A percentile compares a stretch with the other conserved stretches of the same genome.
Conservation (phyloP, 2,797 vertebrate species). For the Tinamus major region DNA sequence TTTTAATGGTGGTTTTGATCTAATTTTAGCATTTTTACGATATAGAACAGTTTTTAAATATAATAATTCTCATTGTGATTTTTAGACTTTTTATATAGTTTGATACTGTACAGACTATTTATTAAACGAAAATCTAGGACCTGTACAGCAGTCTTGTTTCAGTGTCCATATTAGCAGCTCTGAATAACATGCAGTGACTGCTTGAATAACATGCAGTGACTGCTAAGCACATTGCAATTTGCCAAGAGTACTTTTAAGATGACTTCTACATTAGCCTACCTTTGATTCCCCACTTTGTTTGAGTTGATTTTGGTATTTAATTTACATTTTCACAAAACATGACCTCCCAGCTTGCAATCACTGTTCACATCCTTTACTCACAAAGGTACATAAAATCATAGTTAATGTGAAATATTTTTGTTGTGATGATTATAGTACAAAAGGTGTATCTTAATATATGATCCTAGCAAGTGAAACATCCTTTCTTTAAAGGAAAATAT, state of each 20-base stretch:
- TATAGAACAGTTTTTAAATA: constrained; percentile 54
- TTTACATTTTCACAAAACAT: constrained; percentile 44
- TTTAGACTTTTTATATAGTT: constrained; percentile 78
- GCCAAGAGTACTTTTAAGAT: not conserved
- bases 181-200: not conserved
- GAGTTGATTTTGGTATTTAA: not conserved
- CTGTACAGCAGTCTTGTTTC: constrained; percentile 50
- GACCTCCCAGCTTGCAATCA: constrained; percentile 36
- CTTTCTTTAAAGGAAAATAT: not conserved
- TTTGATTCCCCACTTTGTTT: constrained; percentile 25
- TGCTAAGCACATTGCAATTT: not conserved
- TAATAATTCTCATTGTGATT: constrained; percentile 65
- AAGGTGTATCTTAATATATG: not conserved
- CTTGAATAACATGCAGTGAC: not conserved
- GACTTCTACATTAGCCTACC: constrained; percentile 7
- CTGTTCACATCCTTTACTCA: constrained; percentile 41
- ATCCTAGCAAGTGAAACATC: not conserved
- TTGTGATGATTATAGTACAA: constrained; percentile 12
- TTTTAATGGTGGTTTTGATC: constrained; percentile 63
- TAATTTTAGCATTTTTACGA: constrained; percentile 68
- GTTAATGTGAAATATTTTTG: constrained; percentile 5
- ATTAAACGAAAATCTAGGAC: constrained; percentile 51
- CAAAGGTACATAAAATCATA: constrained; percentile 19
- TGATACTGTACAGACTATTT: constrained; percentile 74
- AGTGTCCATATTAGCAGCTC: constrained; percentile 25